These are phyloP conservation scores for Trissoscelio sp. DNA, from an alignment of 2,888 invertebrate species.

Conservation along the genomic window DNA sequence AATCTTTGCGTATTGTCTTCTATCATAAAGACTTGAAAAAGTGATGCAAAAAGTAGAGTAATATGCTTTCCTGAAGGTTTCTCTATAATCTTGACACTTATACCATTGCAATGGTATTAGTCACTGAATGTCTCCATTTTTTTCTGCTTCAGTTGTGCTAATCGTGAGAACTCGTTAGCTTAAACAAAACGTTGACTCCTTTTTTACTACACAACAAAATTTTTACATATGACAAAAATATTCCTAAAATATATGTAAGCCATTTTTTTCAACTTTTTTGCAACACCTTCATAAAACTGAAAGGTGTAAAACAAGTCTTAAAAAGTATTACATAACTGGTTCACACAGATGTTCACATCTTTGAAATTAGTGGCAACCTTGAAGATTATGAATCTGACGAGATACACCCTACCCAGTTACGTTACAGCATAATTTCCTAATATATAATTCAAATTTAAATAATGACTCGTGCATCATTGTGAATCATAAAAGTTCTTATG, in stretches of 20 bases:
- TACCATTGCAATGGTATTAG: conserved; percentile 53
- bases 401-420: conserved; percentile 12
- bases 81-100: conserved; percentile 63
- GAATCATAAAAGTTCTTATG: not conserved
- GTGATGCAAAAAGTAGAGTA: conserved; percentile 53
- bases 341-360: conserved; percentile 47
- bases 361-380: conserved; percentile 33
- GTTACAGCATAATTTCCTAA: conserved; percentile 29
- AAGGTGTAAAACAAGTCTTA: not conserved
- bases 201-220: not conserved
- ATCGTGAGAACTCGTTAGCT: conserved; percentile 53
- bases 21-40: conserved; percentile 28
- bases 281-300: too few species aligned
- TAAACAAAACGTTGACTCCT: conserved; percentile 19
- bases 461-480: conserved; percentile 2
- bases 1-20: conserved; percentile 41
- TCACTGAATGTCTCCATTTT: conserved; percentile 61
- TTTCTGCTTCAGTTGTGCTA: conserved; percentile 33
- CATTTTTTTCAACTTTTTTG: too few species aligned
- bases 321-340: conserved; percentile 20
- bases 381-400: conserved; percentile 37
- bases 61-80: conserved; percentile 61
- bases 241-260: too few species aligned
- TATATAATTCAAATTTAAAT: conserved; percentile 29
- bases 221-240: too few species aligned